Conservation (phyloP, 2,113 vertebrate genomes). For the Pollimyrus isidori region DNA sequence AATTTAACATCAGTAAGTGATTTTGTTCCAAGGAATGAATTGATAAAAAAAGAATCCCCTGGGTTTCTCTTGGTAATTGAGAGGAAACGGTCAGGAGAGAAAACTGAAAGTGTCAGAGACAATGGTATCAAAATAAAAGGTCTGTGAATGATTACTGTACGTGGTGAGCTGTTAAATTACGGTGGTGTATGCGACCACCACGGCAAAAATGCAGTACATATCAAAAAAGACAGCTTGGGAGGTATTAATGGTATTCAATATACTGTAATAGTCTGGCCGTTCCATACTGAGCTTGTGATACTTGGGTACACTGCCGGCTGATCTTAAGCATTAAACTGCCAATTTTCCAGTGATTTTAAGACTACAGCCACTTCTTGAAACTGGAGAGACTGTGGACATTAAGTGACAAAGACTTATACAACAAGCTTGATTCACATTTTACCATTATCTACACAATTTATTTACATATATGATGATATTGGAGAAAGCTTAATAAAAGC, state of each 20-base stretch:
- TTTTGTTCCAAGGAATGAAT: not conserved
- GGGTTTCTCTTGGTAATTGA: not conserved
- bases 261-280: not conserved
- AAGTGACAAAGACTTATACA: not conserved
- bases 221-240: not conserved
- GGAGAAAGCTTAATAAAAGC: not conserved
- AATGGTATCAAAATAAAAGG: not conserved
- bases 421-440: not conserved
- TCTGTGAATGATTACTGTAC: not conserved
- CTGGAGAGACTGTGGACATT: not conserved
- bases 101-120: not conserved
- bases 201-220: not conserved
- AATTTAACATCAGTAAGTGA: not conserved
- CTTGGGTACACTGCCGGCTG: not conserved
- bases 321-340: not conserved
- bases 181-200: not conserved
- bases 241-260: not conserved
- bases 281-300: not conserved
- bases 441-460: not conserved
- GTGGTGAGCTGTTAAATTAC: not conserved
- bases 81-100: not conserved
- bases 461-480: not conserved
- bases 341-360: slow-evolving; percentile 1
- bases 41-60: not conserved
- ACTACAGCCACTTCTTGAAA: not conserved